A percentile compares a stretch with the other conserved stretches of the same genome.
Evolutionary conservation across 2,888 invertebrate species (phyloP).

Genomic region (Drosophila meridionalis): DNA sequence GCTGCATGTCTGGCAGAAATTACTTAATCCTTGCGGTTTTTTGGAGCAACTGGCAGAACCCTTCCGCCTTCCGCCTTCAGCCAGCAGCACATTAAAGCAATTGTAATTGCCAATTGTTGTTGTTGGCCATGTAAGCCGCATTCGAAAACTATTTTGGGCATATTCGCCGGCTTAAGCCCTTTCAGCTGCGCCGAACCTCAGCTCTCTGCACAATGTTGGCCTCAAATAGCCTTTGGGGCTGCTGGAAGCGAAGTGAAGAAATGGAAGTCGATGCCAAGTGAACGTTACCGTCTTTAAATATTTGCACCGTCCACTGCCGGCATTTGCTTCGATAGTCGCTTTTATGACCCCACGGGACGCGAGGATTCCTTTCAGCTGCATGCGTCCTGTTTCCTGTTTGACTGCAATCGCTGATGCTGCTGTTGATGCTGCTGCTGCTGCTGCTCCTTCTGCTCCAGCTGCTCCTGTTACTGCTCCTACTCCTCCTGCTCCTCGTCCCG

Average conservation of each 20-base stretch:
- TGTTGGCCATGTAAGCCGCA: conserved; percentile 66
- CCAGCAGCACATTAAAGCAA: conserved; percentile 66
- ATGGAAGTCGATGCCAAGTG: not conserved
- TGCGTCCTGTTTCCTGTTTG: conserved; percentile 38
- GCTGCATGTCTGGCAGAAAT: conserved; percentile 82
- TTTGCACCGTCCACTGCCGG: conserved; percentile 47
- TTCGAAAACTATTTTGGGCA: conserved; percentile 58
- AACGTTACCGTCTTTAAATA: conserved; percentile 45
- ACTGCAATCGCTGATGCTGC: conserved; percentile 20
- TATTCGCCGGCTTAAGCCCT: conserved; percentile 38
- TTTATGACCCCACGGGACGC: conserved; percentile 72
- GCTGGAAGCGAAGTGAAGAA: not conserved
- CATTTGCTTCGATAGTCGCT: conserved; percentile 50
- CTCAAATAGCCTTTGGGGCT: conserved; percentile 39
- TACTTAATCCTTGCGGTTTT: conserved; percentile 80
- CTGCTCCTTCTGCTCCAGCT: not conserved
- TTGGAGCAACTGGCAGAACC: conserved; percentile 34
- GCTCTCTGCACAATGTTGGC: conserved; percentile 56
- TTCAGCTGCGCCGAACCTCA: conserved; percentile 43
- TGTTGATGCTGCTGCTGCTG: not conserved
- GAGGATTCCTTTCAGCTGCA: conserved; percentile 48
- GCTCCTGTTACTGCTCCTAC: not conserved
- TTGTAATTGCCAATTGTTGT: conserved; percentile 79
- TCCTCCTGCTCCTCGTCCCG: no score
- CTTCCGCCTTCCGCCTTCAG: not conserved